These are phyloP conservation scores for Platycheirus rosarum DNA, from an alignment of 2,888 invertebrate species.

Conservation along the genomic window DNA sequence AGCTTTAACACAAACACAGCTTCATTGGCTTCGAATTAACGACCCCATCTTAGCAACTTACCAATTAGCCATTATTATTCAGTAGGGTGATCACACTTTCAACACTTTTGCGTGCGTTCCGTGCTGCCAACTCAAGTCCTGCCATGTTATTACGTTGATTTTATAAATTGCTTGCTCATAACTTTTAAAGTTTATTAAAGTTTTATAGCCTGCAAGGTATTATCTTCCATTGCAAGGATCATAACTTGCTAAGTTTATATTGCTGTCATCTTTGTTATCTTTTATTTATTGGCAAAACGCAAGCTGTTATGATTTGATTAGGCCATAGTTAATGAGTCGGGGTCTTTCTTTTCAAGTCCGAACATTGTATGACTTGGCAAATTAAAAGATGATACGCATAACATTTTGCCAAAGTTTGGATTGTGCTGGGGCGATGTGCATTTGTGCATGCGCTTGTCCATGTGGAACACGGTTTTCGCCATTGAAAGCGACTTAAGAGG, in stretches of 20 bases:
- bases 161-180: constrained; percentile 52
- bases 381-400: constrained; percentile 37
- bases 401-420: constrained; percentile 11
- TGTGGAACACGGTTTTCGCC: constrained; percentile 39
- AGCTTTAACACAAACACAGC: too few species aligned
- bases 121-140: constrained; percentile 27
- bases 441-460: constrained; percentile 46
- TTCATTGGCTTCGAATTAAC: constrained; percentile 8
- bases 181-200: constrained; percentile 48
- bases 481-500: constrained; percentile 50
- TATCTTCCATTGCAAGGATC: constrained; percentile 25
- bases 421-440: neutral
- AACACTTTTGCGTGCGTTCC: constrained; percentile 51
- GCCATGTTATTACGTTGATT: constrained; percentile 39
- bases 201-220: constrained; percentile 25
- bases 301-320: constrained; percentile 67
- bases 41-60: constrained; percentile 12
- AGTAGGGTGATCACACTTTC: constrained; percentile 37
- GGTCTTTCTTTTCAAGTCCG: neutral
- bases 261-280: constrained; percentile 49
- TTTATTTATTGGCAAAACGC: constrained; percentile 59
- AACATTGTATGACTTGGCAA: constrained; percentile 15
- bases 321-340: constrained; percentile 14
- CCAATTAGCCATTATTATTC: constrained; percentile 45
- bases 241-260: constrained; percentile 63